Base-by-base conservation (phyloP, 1,140 invertebrate genomes). In the Heliconius nattereri region DNA sequence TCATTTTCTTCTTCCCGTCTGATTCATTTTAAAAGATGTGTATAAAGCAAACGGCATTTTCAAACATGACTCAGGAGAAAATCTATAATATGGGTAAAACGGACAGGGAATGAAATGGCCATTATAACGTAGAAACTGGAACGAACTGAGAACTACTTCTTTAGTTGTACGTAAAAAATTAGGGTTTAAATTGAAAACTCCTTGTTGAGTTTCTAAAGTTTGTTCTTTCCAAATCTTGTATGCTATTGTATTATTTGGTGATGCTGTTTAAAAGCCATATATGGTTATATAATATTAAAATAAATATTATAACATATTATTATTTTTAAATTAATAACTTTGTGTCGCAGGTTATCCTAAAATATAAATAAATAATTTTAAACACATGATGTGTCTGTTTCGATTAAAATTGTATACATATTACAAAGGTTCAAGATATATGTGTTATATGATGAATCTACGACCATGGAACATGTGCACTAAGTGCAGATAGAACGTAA, bases 61-160 rank as follows among this genome's bases (percentile, higher is more conserved):
- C 57, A 60, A 60, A 60, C 23, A 60, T 60, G 57, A 60, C 57
- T 60, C 57, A 60, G 20, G 23, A 23, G 57, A 60, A 60, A 60
- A 60, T 60, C 57, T 60, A 60, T 60, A 60, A 60, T 60, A 60
- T 60, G 57, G 23, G 13, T 60, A 60, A n/a, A 60, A 60, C 23
- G 60, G 29, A 26, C 26, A 16, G 23, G 9, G 60, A 29, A 66
- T 66, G 60, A 66, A 66, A 66, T 66, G 60, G 60, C 60, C 60
- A 66, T 66, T 66, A 66, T 66, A 29, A 66, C 26, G 23, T 29
- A 7, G 8, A 66, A 66, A 29, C 60, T 66, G 9, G 60, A 66
- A 66, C 60, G 26, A 13, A 66, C 3, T 23, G 60, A 66, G 23
- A 66, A n/a, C 49, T 52, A 52, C 19, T 20, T 19, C 49, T 52